Evolutionary conservation across 2,888 invertebrate species (phyloP), one percentile per base, ranked within the genome.

Genomic region (Rhagium mordax): DNA sequence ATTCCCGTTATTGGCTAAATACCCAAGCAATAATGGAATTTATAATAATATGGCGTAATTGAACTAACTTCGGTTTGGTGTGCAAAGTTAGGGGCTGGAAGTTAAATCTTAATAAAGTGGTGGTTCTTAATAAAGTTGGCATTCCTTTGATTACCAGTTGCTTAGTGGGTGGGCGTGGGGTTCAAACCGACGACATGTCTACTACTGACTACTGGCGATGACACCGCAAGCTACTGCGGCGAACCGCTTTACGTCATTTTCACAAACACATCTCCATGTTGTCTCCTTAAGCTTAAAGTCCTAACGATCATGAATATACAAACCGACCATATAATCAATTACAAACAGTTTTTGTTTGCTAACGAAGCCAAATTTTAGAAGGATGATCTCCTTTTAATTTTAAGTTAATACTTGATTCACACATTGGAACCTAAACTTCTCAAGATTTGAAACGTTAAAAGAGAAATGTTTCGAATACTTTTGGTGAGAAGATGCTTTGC

Each of bases 121-220:
- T 74, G 70, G 77, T 76, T 72, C 72, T 72, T 57, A 73, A 72
- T 72, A 72, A 75, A 76, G 69, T 75, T 78, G 66, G 76, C 73
- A 76, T 74, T 74, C 73, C 72, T 75, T 76, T 76, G 74, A 78
- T 76, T 77, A 77, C 76, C 77, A 76, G 77, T 75, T 74, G 72
- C 70, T 72, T 62, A 41, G 60, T 49, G 72, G 74, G 68, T 49
- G 72, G 74, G 49, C 57, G 48, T 60, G 47, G 51, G 57, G 51
- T 27, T 18, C 33, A 48, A 69, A 41, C 62, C 57, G 66, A 68
- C 29, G 59, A 62, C 61, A 65, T 55, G 64, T 64, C 64, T 64
- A 27, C 51, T 59, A 68, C 62, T 62, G 62, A 70, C 70, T 70
- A 70, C 70, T 70, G 70, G 41, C 55, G 61, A 62, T 62, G 70